phyloP scores from a whole-genome alignment of 2,888 invertebrate genomes.

The Sminthurinus aureus region DNA sequence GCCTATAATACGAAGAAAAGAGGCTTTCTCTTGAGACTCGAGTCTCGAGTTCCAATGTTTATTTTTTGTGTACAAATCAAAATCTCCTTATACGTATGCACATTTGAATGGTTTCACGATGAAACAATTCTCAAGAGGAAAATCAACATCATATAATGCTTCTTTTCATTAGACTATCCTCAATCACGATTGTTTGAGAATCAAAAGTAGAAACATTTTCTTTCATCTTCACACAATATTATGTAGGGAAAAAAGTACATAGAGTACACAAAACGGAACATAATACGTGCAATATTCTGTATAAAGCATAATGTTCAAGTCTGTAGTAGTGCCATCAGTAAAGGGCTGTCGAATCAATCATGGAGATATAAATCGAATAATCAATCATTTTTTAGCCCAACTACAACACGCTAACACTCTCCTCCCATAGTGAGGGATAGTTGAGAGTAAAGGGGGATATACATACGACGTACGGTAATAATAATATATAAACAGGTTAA shows the following conservation, averaged over 20 bases:
- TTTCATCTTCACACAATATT: neutral
- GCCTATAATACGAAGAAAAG: too few relatives aligned
- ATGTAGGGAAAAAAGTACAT: neutral
- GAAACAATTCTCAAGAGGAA: neutral
- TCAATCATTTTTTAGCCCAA: constrained; percentile 39
- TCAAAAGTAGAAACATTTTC: constrained; percentile 9
- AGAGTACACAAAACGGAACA: neutral
- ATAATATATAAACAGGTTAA: constrained; percentile 26
- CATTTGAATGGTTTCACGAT: neutral
- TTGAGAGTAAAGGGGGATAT: neutral
- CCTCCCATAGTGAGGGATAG: constrained; percentile 14
- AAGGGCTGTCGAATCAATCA: constrained; percentile 33
- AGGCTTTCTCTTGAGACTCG: too few relatives aligned
- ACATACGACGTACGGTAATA: neutral
- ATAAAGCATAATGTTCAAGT: neutral
- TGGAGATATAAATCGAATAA: constrained; percentile 37
- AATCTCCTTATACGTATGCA: neutral
- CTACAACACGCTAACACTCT: constrained; percentile 27
- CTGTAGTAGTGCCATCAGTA: neutral
- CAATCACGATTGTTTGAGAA: constrained; percentile 16
- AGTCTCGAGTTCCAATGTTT: too few relatives aligned
- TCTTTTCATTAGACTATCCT: constrained; percentile 15
- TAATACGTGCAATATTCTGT: neutral
- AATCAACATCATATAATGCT: neutral
- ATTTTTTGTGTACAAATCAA: neutral